Conservation (phyloP, 2,888 invertebrate genomes). For the Melanotus villosus region DNA sequence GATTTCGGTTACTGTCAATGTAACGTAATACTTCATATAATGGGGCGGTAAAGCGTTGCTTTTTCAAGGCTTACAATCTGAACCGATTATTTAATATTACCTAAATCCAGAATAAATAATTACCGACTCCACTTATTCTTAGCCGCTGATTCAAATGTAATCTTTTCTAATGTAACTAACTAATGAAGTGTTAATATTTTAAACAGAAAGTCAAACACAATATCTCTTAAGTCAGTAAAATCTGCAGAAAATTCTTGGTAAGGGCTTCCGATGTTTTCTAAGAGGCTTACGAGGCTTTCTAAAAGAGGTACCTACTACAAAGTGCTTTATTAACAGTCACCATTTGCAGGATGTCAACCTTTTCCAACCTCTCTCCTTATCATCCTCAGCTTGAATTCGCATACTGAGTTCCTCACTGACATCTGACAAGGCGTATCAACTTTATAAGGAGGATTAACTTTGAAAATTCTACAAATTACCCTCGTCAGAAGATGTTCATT, state of each 20-base stretch:
- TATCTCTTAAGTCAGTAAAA: constrained; percentile 2
- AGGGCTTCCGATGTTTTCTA: constrained; percentile 27
- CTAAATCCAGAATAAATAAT: too few species aligned
- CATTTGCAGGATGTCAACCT: constrained; percentile 19
- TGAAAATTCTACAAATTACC: neutral
- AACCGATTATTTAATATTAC: too few species aligned
- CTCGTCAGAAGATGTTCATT: too few species aligned
- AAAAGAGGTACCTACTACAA: constrained; percentile 23
- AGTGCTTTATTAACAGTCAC: constrained; percentile 33
- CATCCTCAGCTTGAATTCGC: neutral
- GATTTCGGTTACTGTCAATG: too few species aligned
- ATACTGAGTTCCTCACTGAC: neutral
- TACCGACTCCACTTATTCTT: too few species aligned
- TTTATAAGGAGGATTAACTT: neutral
- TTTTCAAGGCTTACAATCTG: too few species aligned
- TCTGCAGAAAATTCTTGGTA: constrained; percentile 13
- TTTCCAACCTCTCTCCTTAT: neutral
- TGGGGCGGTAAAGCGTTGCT: too few species aligned
- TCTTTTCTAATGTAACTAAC: too few species aligned
- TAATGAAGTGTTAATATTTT: too few species aligned
- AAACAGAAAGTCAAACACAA: too few species aligned
- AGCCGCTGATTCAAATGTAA: too few species aligned
- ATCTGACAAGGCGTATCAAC: neutral
- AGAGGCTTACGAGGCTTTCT: constrained; percentile 33
- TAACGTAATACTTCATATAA: too few species aligned